phyloP scores from a whole-genome alignment of 30 jellyfish, hydroid and myxozoan genomes.

The Sanderia malayensis region DNA sequence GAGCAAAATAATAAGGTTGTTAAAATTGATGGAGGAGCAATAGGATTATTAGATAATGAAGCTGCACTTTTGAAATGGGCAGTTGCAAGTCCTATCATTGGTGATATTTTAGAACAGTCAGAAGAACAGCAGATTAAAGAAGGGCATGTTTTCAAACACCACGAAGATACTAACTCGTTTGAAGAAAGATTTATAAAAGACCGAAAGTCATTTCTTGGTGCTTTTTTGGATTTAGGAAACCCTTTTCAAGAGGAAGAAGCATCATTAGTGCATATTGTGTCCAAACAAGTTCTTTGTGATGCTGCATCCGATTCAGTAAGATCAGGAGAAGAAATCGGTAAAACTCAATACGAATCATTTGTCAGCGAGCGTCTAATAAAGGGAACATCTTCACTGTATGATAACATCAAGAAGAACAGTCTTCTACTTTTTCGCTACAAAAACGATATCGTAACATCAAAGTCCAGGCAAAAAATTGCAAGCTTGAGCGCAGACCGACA shows the following conservation, averaged over 20 bases:
- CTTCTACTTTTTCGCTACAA: not conserved
- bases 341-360: slow-evolving; percentile 5
- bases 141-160: slow-evolving; percentile 20
- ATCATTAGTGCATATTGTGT: not conserved
- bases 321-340: not conserved
- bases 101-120: slow-evolving; percentile 3
- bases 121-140: not conserved
- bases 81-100: slow-evolving; percentile 25
- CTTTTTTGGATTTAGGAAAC: not conserved
- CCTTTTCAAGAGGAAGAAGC: not conserved
- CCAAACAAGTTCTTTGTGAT: not conserved
- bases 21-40: slow-evolving; percentile 36
- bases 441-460: slow-evolving; percentile 1
- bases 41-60: slow-evolving; percentile 21
- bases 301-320: not conserved
- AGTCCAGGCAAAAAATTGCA: not conserved
- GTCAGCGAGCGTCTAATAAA: not conserved
- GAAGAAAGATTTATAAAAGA: slow-evolving; percentile 7
- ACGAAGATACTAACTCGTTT: slow-evolving; percentile 10
- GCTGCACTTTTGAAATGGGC: slow-evolving; percentile 33
- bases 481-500: slow-evolving; percentile 7
- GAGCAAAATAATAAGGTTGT: slow-evolving; percentile 27
- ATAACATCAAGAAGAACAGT: not conserved
- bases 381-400: not conserved
- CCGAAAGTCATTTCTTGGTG: not conserved